phyloP scores from a whole-genome alignment of 2,888 invertebrate genomes.

The Microdon myrmicae region DNA sequence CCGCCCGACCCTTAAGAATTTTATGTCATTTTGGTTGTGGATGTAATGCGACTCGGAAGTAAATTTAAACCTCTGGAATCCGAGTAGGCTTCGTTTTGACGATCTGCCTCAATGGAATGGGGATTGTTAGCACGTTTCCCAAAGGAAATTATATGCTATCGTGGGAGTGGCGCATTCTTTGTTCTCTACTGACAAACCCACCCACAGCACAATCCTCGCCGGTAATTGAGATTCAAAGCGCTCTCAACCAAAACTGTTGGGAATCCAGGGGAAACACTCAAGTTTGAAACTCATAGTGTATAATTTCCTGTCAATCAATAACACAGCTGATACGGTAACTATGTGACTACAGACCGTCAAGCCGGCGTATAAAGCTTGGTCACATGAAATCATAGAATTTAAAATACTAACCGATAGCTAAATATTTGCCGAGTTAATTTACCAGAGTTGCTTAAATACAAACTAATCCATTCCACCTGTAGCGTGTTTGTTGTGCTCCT shows the following conservation, averaged over 20 bases:
- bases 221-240: conserved; percentile 31
- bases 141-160: conserved; percentile 42
- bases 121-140: conserved; percentile 32
- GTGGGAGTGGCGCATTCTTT: conserved; percentile 21
- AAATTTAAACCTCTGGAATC: conserved; percentile 14
- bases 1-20: conserved; percentile 32
- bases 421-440: not conserved
- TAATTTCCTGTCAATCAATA: too few relatives aligned
- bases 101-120: conserved; percentile 40
- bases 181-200: conserved; percentile 18
- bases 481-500: not conserved
- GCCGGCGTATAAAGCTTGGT: not conserved
- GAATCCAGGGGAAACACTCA: conserved; percentile 16
- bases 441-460: not conserved
- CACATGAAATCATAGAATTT: not conserved
- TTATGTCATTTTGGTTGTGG: conserved; percentile 31
- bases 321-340: too few relatives aligned
- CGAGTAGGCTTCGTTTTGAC: conserved; percentile 37
- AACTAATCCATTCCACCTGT: conserved; percentile 14
- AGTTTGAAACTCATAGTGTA: not conserved
- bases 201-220: too few relatives aligned
- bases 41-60: not conserved
- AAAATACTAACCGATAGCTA: not conserved
- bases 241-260: conserved; percentile 33
- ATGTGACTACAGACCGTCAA: conserved; percentile 6